These are phyloP conservation scores for Eupithecia subfuscata DNA, from an alignment of 2,888 invertebrate species.

Conservation along the genomic window DNA sequence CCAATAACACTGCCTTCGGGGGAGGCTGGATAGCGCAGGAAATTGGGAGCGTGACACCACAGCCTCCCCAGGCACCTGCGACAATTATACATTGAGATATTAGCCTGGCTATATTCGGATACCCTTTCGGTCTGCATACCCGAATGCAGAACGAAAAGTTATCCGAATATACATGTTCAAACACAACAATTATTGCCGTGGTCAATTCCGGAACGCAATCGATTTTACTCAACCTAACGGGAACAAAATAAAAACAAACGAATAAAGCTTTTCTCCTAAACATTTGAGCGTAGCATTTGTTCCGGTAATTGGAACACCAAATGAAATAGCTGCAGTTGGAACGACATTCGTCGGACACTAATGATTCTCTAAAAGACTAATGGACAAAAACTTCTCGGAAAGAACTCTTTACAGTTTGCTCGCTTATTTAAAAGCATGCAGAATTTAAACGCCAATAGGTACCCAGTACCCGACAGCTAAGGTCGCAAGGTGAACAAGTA, in stretches of 20 bases:
- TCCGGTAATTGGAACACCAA: constrained; percentile 29
- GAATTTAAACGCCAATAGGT: constrained; percentile 16
- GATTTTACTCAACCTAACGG: constrained; percentile 15
- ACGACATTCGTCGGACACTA: constrained; percentile 26
- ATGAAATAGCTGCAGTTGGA: constrained; percentile 32
- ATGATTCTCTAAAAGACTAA: constrained; percentile 29
- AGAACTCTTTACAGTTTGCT: constrained; percentile 14
- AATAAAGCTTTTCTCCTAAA: constrained; percentile 16
- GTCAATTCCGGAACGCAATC: not conserved
- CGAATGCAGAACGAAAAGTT: constrained; percentile 16
- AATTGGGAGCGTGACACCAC: constrained; percentile 73
- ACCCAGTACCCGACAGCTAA: not conserved
- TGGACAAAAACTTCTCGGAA: constrained; percentile 22
- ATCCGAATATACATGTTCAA: not conserved
- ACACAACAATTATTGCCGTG: not conserved
- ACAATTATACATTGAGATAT: constrained; percentile 62
- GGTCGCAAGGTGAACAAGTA: constrained; percentile 21
- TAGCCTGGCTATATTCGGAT: constrained; percentile 45
- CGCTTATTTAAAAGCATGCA: constrained; percentile 17
- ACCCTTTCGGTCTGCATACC: no score
- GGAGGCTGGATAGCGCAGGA: constrained; percentile 54
- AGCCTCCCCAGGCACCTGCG: constrained; percentile 61
- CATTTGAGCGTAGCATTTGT: constrained; percentile 25
- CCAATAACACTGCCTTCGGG: constrained; percentile 62
- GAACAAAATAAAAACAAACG: constrained; percentile 20